These are phyloP conservation scores for Biston stratarius DNA, from an alignment of 2,888 invertebrate species.

Conservation along the genomic window DNA sequence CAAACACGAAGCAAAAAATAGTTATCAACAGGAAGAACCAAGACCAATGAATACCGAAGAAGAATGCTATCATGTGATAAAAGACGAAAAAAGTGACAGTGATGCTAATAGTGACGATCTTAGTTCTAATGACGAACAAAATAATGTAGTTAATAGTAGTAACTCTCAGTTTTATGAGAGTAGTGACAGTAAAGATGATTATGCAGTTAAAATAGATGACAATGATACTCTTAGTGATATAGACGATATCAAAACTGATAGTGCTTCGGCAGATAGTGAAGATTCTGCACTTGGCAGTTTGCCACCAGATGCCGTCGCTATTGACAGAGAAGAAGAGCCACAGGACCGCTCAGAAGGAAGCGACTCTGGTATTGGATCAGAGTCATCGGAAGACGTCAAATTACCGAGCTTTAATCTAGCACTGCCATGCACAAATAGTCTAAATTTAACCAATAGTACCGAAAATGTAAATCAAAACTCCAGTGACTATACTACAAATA, in stretches of 20 bases:
- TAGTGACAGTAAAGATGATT: slow-evolving; percentile 82
- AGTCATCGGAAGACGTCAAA: slow-evolving; percentile 88
- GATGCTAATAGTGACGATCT: slow-evolving; percentile 77
- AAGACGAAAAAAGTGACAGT: slow-evolving; percentile 77
- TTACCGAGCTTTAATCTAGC: slow-evolving; percentile 69
- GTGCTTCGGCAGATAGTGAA: slow-evolving; percentile 86
- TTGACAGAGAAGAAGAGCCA: slow-evolving; percentile 86
- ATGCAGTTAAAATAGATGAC: slow-evolving; percentile 80
- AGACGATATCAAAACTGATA: slow-evolving; percentile 83
- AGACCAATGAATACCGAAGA: slow-evolving; percentile 52
- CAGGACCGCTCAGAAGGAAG: slow-evolving; percentile 93
- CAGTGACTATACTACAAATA: slow-evolving; percentile 43
- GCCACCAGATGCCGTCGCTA: slow-evolving; percentile 76
- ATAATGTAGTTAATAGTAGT: slow-evolving; percentile 68
- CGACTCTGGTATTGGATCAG: slow-evolving; percentile 93
- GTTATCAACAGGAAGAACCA: slow-evolving; percentile 47
- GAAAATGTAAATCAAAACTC: slow-evolving; percentile 47
- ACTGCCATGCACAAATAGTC: slow-evolving; percentile 66
- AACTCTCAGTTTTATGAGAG: slow-evolving; percentile 84
- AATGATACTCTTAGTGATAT: slow-evolving; percentile 84
- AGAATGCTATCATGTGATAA: slow-evolving; percentile 61
- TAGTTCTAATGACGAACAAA: slow-evolving; percentile 77
- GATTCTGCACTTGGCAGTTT: slow-evolving; percentile 88
- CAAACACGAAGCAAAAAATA: slow-evolving; percentile 41
- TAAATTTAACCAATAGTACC: slow-evolving; percentile 47